Conservation (phyloP, 2,797 vertebrate species). For the Enteromius afrohamiltoni region DNA sequence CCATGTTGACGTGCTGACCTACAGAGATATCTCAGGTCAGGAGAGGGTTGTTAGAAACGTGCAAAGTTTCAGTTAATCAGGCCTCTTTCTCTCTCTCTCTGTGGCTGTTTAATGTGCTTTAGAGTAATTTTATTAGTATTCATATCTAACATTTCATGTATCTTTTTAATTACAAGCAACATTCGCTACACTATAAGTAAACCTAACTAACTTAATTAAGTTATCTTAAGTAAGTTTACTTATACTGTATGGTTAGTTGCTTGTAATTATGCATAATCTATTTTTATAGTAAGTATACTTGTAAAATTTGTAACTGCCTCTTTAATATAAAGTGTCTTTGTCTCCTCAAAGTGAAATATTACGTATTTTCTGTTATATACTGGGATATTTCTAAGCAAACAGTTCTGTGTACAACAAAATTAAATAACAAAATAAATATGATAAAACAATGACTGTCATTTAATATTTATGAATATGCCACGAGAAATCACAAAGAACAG, state of each 20-base stretch:
- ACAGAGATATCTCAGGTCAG: slow-evolving; percentile 20
- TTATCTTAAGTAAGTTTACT: not conserved
- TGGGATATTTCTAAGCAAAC: not conserved
- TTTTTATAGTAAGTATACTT: not conserved
- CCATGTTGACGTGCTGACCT: slow-evolving; percentile 30
- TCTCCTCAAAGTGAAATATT: no score
- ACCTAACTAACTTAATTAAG: no score
- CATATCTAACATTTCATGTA: not conserved
- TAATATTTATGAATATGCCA: not conserved
- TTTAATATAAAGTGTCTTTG: no score
- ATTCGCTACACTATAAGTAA: no score
- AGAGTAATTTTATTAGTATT: not conserved
- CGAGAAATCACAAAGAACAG: not conserved
- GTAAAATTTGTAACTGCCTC: not conserved
- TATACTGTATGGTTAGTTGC: not conserved
- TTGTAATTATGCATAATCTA: not conserved
- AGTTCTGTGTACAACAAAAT: no score
- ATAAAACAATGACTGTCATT: not conserved
- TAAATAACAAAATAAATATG: not conserved
- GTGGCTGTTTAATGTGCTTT: no score
- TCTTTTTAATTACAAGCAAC: not conserved
- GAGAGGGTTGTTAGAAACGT: slow-evolving; percentile 25
- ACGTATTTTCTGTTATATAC: no score
- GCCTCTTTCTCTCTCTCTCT: not conserved
- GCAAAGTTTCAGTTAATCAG: slow-evolving; percentile 29